Percentiles rank a stretch among this genome's conserved stretches.
Evolutionary conservation across 2,888 invertebrate species (phyloP).

Genomic region (Polydrusus cervinus): DNA sequence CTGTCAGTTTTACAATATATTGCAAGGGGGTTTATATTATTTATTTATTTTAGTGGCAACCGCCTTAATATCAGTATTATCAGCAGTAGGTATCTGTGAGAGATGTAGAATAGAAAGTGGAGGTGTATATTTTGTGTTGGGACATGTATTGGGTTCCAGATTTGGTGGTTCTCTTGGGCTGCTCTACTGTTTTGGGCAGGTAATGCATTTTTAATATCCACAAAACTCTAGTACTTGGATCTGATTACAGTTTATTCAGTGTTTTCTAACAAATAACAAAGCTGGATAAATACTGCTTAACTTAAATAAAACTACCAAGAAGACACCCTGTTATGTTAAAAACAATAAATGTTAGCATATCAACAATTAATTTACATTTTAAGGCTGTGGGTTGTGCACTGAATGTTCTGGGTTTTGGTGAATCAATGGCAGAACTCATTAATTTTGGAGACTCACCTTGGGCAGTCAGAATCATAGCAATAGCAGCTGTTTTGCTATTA

Average conservation of each 20-base stretch:
- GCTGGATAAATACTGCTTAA: no score
- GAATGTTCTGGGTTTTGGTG: conserved; percentile 97
- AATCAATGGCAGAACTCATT: conserved; percentile 92
- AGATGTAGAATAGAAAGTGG: conserved; percentile 95
- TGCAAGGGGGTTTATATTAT: background rate
- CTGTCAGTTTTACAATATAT: no score
- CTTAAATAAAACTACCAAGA: background rate
- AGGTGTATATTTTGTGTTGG: conserved; percentile 96
- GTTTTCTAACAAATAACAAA: no score
- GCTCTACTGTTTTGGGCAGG: conserved; percentile 97
- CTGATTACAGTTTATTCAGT: no score
- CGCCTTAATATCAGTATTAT: conserved; percentile 92
- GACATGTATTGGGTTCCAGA: conserved; percentile 94
- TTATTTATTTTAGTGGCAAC: conserved; percentile 81
- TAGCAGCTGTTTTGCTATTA: conserved; percentile 88
- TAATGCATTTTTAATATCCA: conserved; percentile 66
- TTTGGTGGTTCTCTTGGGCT: conserved; percentile 95
- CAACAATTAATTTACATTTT: conserved; percentile 57
- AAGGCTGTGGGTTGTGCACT: conserved; percentile 97
- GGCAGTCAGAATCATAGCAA: conserved; percentile 91
- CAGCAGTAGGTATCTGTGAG: conserved; percentile 97
- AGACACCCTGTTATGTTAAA: background rate
- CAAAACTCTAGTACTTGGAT: background rate
- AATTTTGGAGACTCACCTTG: conserved; percentile 81
- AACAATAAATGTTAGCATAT: conserved; percentile 3